These are phyloP conservation scores for Drosophila subquinaria DNA, from an alignment of 2,888 invertebrate species.

Conservation along the genomic window DNA sequence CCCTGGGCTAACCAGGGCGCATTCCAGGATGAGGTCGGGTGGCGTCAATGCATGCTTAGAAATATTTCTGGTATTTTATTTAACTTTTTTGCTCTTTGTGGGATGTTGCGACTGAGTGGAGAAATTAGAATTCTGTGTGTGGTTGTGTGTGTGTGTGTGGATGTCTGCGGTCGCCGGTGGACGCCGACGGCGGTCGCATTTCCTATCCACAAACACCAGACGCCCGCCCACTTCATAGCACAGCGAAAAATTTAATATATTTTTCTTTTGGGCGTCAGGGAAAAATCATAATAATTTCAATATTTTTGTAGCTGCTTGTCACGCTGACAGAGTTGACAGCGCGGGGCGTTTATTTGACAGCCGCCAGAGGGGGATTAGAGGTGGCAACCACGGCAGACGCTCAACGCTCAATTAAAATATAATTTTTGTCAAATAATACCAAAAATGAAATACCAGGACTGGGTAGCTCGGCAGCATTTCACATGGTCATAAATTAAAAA, in stretches of 20 bases:
- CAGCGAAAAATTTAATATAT: slow-evolving; percentile 70
- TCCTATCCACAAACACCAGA: slow-evolving; percentile 41
- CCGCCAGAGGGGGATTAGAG: slow-evolving; percentile 26
- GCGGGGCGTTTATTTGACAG: slow-evolving; percentile 77
- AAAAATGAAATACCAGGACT: slow-evolving; percentile 34
- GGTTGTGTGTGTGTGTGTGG: not conserved
- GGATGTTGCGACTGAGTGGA: slow-evolving; percentile 56
- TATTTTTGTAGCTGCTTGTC: slow-evolving; percentile 70
- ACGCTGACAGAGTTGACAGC: slow-evolving; percentile 65
- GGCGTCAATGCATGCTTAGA: slow-evolving; percentile 72
- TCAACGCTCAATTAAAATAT: slow-evolving; percentile 80
- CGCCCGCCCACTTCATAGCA: slow-evolving; percentile 14
- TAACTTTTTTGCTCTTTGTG: slow-evolving; percentile 26
- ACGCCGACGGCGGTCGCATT: slow-evolving; percentile 61
- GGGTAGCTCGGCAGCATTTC: slow-evolving; percentile 49
- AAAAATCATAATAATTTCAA: slow-evolving; percentile 79
- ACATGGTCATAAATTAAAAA: slow-evolving; percentile 83
- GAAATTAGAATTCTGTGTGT: slow-evolving; percentile 70
- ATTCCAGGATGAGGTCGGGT: slow-evolving; percentile 41
- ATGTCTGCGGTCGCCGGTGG: slow-evolving; percentile 74
- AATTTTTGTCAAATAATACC: slow-evolving; percentile 66
- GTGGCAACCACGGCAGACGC: slow-evolving; percentile 24
- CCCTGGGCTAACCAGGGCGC: slow-evolving; percentile 73
- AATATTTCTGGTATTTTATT: slow-evolving; percentile 77
- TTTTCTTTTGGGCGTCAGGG: slow-evolving; percentile 60